Base-by-base conservation (phyloP, 1,140 invertebrate genomes). In the Rhopalosiphum maidis region DNA sequence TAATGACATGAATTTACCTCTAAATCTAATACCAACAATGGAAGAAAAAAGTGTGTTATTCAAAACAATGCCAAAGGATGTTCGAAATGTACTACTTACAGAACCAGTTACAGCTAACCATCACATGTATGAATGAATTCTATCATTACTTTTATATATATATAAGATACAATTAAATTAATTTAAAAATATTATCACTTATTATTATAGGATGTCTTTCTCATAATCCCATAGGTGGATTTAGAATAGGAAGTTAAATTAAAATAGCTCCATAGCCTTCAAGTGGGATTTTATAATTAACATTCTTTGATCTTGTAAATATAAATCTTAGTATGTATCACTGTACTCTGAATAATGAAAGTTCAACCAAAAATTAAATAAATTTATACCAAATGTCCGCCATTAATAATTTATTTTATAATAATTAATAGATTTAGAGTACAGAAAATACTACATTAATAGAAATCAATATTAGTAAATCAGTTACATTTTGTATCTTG, bases 21-120 rank as follows among this genome's bases (percentile, higher is more conserved):
- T 97, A 35, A 97, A 97, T 54, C 97, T 97, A 37, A 95, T 95
- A 0, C 96, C 97, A 2, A 96, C 94, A 94, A 97, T 97, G 90
- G 68, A 91, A 91, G 30, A 68, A 0, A 82, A 91, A 91, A 91
- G 90, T 82, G 30, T 91, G 11, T 91, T 91, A 82, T 91, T 91
- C 35, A 68, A 25, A 82, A 82, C 25, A 46, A 91, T 91, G 90
- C 90, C 90, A 15, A 77, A 91, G 23, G 43, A 91, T 48, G 23
- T 91, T 48, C 11, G 22, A 82, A 82, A 91, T 15, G 83, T 91
- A 46, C 21, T 91, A 48, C 60, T 91, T 30, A 46, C 54, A 77
- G 60, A 91, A 91, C 60, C 90, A 35, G 90, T 91, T 7, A 91
- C 90, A 91, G 60, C 90, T 82, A 91, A 91, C 22, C 43, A 91